Base-by-base conservation (phyloP, 2,888 invertebrate species). In the Drosophila lacicola region DNA sequence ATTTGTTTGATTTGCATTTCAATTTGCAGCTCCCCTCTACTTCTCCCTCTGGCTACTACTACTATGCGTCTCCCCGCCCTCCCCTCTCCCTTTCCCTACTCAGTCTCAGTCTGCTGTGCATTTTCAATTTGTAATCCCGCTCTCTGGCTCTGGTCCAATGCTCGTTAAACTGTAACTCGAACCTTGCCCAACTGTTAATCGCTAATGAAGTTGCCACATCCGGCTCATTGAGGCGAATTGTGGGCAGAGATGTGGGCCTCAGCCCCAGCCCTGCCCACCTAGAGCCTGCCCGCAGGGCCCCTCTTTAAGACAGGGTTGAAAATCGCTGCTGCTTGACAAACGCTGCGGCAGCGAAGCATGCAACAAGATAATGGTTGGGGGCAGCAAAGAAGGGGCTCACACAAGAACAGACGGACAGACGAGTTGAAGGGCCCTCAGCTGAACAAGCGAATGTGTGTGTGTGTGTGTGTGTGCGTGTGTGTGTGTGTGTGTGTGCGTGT, bases 1-100 rank as follows among this genome's bases (percentile, higher is more conserved):
- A 81, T 79, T 82, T 85, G 72, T 68, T 70, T 75, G 70, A 84
- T 81, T 82, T 87, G 70, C 84, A 81, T 78, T 81, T 81, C 62
- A 74, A 78, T 84, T 76, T 66, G 37, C 37, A 46, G 19, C n/a
- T 14, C 37, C 25, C 44, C n/a, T 6, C 54, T 19, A 13, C 13
- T 44, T 2, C 33, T 25, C n/a, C 4, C 33, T 19, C 33, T 19
- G 19, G 3, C 21, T 14, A 14, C 44, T 5, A 9, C 36, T 14
- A 2, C 37, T 37, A n/a, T 37, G 37, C 37, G 6, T 5, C 14
- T 39, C 21, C 25, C n/a, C 37, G 10, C 21, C 13, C n/a, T 14
- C 21, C 25, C 2, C 4, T 3, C 25, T 14, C 6, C 25, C 14
- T 10, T 14, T 10, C 29, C 8, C 1, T 3, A n/a, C 17, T 29